Conservation (phyloP, 2,888 invertebrate genomes). For the Plemyria rubiginata region DNA sequence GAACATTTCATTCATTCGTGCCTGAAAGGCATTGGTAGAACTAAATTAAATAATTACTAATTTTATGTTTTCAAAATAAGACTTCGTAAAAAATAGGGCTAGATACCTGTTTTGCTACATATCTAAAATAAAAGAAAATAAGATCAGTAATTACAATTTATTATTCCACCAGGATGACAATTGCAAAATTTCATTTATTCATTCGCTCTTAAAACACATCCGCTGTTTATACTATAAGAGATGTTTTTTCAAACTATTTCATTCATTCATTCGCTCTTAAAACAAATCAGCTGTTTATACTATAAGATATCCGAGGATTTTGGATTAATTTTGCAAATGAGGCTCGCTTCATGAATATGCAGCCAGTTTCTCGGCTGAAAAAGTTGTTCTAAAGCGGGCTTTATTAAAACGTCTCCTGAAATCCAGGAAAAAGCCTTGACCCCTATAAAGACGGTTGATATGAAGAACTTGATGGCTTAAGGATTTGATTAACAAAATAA, state of each 20-base stretch:
- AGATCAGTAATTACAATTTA: too few species aligned
- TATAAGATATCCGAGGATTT: constrained; percentile 49
- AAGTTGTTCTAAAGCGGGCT: constrained; percentile 40
- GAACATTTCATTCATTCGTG: too few species aligned
- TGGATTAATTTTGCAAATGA: constrained; percentile 64
- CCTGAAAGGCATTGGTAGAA: too few species aligned
- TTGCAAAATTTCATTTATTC: too few species aligned
- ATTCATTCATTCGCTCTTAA: constrained; percentile 19
- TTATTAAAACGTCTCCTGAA: constrained; percentile 39
- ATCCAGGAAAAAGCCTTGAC: constrained; percentile 30
- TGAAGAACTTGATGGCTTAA: constrained; percentile 29
- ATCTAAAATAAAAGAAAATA: too few species aligned
- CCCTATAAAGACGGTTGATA: constrained; percentile 23
- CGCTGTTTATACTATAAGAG: too few species aligned
- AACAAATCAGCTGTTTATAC: constrained; percentile 50
- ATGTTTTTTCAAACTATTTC: constrained; percentile 1
- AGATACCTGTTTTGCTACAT: too few species aligned
- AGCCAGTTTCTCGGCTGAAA: constrained; percentile 41
- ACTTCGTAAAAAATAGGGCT: too few species aligned
- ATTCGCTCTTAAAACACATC: too few species aligned
- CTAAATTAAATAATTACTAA: too few species aligned
- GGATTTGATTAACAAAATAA: constrained; percentile 28
- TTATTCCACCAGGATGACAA: too few species aligned
- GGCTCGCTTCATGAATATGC: constrained; percentile 60
- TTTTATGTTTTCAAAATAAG: too few species aligned